These are phyloP conservation scores for Rhea americana DNA, from an alignment of 2,113 vertebrate species.

Conservation along the genomic window DNA sequence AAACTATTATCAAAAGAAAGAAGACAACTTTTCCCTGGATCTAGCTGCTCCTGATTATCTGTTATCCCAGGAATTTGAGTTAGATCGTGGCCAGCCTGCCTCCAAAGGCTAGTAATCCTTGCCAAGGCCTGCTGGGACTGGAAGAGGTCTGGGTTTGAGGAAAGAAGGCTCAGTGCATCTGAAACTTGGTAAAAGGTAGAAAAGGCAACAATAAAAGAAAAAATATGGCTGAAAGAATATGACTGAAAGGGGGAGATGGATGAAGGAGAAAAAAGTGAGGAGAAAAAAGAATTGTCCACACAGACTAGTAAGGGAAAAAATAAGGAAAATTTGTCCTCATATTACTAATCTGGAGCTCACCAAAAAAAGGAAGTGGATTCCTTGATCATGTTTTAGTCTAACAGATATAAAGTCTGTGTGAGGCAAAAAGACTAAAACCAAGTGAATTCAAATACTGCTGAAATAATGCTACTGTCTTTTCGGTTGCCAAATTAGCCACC, in stretches of 20 bases:
- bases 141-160: neutral
- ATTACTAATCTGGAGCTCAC: neutral
- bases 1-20: neutral
- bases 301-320: neutral
- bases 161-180: neutral
- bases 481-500: neutral
- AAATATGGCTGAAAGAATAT: neutral
- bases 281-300: neutral
- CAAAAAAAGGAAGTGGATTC: neutral
- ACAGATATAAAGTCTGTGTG: neutral
- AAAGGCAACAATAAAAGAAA: neutral
- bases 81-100: neutral
- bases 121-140: neutral
- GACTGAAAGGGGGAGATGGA: neutral
- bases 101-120: neutral
- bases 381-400: neutral
- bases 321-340: neutral
- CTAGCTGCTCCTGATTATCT: neutral
- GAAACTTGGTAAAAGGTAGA: neutral
- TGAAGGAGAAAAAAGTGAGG: neutral
- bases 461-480: neutral
- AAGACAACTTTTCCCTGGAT: neutral
- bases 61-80: neutral
- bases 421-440: neutral
- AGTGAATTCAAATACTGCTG: neutral